These are phyloP conservation scores for Myiopsitta monachus DNA, from an alignment of 2,113 vertebrate species.

Conservation along the genomic window DNA sequence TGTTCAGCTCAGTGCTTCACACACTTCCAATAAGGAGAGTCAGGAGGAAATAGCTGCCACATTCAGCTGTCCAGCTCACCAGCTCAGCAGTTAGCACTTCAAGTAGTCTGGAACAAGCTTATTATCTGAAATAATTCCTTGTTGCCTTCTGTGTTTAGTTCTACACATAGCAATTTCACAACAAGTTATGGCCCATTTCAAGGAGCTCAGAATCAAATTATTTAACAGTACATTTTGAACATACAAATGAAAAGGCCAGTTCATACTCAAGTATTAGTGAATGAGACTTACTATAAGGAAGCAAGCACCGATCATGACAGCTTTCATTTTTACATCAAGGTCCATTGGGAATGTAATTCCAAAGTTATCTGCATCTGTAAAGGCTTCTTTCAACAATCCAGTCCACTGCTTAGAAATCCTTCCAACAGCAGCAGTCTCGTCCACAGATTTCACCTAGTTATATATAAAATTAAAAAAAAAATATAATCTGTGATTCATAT, in stretches of 20 bases:
- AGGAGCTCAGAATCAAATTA: neutral
- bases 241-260: neutral
- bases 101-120: neutral
- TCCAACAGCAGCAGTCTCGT: conserved; percentile 82
- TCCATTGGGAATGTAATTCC: conserved; percentile 91
- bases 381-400: conserved; percentile 82
- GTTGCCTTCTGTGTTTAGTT: neutral
- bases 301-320: conserved; percentile 90
- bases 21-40: neutral
- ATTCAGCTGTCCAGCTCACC: neutral
- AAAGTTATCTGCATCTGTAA: conserved; percentile 91
- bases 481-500: neutral
- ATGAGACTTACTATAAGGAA: conserved; percentile 90
- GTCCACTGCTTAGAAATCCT: conserved; percentile 94
- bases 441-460: conserved; percentile 83
- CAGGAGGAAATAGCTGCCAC: neutral
- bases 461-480: neutral
- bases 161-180: neutral
- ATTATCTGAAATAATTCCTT: neutral
- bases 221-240: neutral
- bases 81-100: neutral
- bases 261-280: neutral
- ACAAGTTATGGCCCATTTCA: neutral
- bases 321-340: conserved; percentile 92
- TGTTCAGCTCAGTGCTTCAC: neutral